A percentile compares a stretch with the other conserved stretches of the same genome.
Evolutionary conservation across 2,797 vertebrate genomes (phyloP).

Genomic region (Spinus olivaceus): DNA sequence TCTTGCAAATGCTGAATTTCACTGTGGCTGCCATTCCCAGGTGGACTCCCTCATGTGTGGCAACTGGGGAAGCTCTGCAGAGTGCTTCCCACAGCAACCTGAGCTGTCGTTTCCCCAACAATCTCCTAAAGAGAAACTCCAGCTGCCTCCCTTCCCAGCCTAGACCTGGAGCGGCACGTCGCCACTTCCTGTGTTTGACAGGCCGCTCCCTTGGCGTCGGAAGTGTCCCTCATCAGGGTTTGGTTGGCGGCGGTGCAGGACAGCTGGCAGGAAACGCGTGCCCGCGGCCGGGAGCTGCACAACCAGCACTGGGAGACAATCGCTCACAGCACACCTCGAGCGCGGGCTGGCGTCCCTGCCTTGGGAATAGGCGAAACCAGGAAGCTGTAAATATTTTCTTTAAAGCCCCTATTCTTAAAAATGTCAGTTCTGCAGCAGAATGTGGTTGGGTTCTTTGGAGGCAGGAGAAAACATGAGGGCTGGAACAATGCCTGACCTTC

Average conservation of each 20-base stretch:
- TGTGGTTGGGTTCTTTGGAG: background rate
- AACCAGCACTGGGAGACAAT: background rate
- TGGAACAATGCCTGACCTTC: slow-evolving; percentile 64
- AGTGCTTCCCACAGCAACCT: background rate
- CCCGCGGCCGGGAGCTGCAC: accelerated
- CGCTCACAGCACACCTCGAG: background rate
- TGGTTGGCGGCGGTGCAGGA: background rate
- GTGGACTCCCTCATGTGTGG: background rate
- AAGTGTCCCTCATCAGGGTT: background rate
- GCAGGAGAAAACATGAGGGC: background rate
- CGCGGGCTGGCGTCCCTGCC: accelerated
- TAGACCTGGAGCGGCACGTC: background rate
- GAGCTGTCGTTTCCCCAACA: background rate
- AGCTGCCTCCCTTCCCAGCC: background rate
- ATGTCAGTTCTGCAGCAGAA: background rate
- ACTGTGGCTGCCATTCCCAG: background rate
- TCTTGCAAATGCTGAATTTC: background rate
- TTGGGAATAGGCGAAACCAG: background rate
- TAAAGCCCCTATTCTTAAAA: slow-evolving; percentile 33
- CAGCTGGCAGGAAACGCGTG: slow-evolving; percentile 48
- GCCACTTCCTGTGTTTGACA: slow-evolving; percentile 37
- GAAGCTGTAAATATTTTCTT: slow-evolving; percentile 54
- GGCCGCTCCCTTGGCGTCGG: background rate
- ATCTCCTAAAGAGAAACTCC: background rate
- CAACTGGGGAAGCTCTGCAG: background rate